A percentile compares a stretch with the other conserved stretches of the same genome.
phyloP scores from a whole-genome alignment of 2,113 vertebrate genomes.

The Pithys albifrons region DNA sequence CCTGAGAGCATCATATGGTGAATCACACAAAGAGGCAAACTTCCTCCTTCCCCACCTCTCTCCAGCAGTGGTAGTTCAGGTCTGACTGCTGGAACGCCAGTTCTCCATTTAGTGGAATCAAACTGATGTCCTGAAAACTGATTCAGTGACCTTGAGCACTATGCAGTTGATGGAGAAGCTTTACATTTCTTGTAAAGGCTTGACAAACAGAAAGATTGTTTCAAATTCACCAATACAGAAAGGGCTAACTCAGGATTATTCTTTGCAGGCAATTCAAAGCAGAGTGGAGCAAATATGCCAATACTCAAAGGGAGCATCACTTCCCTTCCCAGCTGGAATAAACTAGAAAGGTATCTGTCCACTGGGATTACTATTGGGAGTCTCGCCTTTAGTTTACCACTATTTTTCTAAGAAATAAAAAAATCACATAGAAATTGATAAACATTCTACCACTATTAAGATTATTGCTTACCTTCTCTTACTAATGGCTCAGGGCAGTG shows the following conservation, averaged over 20 bases:
- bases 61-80: background rate
- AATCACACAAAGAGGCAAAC: background rate
- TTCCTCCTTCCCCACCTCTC: background rate
- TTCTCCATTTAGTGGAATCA: background rate
- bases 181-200: background rate
- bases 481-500: background rate
- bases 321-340: background rate
- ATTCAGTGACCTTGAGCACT: background rate
- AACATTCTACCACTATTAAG: background rate
- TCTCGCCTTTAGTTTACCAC: background rate
- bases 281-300: background rate
- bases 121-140: background rate
- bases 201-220: background rate
- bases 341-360: background rate
- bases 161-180: background rate
- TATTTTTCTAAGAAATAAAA: background rate
- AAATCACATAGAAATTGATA: background rate
- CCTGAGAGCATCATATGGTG: background rate
- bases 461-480: background rate
- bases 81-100: background rate
- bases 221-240: background rate
- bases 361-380: background rate
- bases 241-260: background rate
- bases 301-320: background rate
- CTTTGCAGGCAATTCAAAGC: background rate